phyloP scores from a whole-genome alignment of 2,888 invertebrate species.

The Ashinkailepas kermadecensis region DNA sequence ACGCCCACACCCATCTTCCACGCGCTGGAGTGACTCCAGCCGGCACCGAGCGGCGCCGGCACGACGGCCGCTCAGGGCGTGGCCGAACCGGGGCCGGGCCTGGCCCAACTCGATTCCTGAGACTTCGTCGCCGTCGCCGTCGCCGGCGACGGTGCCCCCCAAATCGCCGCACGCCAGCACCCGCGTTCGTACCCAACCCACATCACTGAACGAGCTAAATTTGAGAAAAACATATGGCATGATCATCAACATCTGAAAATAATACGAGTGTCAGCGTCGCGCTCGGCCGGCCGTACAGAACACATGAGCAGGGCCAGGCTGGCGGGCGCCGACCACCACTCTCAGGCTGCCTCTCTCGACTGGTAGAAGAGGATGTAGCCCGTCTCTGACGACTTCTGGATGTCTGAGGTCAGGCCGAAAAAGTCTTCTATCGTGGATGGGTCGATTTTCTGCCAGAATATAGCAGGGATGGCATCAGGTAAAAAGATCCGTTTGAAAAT shows the following conservation, averaged over 20 bases:
- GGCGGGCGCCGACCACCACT: not conserved
- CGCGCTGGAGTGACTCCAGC: too few species aligned
- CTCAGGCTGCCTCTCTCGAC: slow-evolving; percentile 57
- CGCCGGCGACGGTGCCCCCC: not conserved
- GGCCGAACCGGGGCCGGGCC: too few species aligned
- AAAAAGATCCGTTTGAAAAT: too few species aligned
- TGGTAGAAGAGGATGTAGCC: slow-evolving; percentile 99
- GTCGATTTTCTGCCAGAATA: slow-evolving; percentile 83
- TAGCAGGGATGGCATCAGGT: not conserved
- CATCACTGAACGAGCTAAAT: not conserved
- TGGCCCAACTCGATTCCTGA: not conserved
- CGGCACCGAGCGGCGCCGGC: too few species aligned
- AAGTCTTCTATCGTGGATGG: slow-evolving; percentile 99
- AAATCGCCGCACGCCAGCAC: not conserved
- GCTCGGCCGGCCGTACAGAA: too few species aligned
- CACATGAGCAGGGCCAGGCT: not conserved
- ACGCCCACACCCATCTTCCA: too few species aligned
- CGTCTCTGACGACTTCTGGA: slow-evolving; percentile 98
- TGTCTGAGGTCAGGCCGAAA: slow-evolving; percentile 96
- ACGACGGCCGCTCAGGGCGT: too few species aligned
- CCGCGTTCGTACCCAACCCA: not conserved
- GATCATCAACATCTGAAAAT: not conserved
- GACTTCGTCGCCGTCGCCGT: not conserved
- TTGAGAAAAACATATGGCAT: slow-evolving; percentile 16
- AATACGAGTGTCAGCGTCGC: not conserved